Evolutionary conservation across 2,797 vertebrate species (phyloP), one percentile per base, ranked within the genome.

Genomic region (Xenopus petersii): DNA sequence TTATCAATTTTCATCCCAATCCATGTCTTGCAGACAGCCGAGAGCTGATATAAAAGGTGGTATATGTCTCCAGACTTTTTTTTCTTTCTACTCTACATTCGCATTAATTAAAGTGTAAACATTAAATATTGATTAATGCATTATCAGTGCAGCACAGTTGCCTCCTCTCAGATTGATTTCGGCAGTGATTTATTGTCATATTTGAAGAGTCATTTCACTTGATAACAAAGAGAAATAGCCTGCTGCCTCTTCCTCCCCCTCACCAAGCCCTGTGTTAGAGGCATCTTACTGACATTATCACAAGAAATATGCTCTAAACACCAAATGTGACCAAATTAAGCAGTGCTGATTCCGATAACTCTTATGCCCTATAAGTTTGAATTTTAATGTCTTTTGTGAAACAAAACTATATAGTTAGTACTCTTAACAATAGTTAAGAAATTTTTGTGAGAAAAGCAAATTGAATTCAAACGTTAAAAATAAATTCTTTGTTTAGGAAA

Each of bases 81-180:
- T 42, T 42, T 9, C 8, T 96, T 94, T 96, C 95, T 95, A 94
- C 92, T 91, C 92, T 85, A 88, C 85, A 92, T 93, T 93, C 93
- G 93, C 96, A 98, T 98, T 99, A 98, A 99, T 98, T 99, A 98
- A 99, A 97, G 96, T 95, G 95, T 94, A 97, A 98, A 98, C 97
- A 98, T 98, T 99, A 98, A 99, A 98, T 99, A 99, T 99, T 99
- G 97, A 99, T 99, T 98, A 97, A 98, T 97, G 95, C 95, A 98
- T 98, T 99, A 99, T 99, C 97, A 98, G 97, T 88, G 85, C 87
- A 93, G 93, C 93, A 92, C 97, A 99, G 96, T 94, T 92, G 95
- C 94, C 94, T 96, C 94, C 92, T 83, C 91, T 93, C 93, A 89
- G 94, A 98, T 98, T 98, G 97, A 98, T 98, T 98, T 93, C 92